A percentile compares a stretch with the other conserved stretches of the same genome.
Conservation (phyloP, 1,140 invertebrate species). For the Lineus longissimus region DNA sequence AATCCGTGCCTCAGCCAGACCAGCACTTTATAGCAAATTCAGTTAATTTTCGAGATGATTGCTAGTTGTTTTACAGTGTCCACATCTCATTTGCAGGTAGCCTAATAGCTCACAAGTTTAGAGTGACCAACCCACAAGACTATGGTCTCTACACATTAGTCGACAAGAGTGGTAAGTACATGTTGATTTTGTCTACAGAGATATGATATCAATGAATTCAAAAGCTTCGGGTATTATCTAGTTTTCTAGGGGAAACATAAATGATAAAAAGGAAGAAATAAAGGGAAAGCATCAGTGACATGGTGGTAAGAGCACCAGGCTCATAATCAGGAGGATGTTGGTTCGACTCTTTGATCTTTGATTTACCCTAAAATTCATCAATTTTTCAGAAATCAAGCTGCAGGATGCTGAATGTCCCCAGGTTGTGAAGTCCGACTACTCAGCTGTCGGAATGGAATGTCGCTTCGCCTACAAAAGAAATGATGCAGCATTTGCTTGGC, state of each 20-base stretch:
- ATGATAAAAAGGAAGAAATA: background rate
- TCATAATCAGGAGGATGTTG: too few relatives aligned
- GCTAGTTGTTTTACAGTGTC: background rate
- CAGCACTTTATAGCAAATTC: too few relatives aligned
- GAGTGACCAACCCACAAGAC: constrained; percentile 92
- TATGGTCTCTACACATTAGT: constrained; percentile 89
- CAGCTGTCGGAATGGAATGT: constrained; percentile 71
- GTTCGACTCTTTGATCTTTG: background rate
- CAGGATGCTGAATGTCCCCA: constrained; percentile 87
- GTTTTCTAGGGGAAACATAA: too few relatives aligned
- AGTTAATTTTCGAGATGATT: too few relatives aligned
- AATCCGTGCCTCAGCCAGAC: too few relatives aligned
- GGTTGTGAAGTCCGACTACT: constrained; percentile 66
- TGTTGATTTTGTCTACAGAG: too few relatives aligned
- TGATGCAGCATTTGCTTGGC: constrained; percentile 96
- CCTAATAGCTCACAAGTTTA: constrained; percentile 86
- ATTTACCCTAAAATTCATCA: constrained; percentile 9
- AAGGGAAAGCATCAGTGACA: background rate
- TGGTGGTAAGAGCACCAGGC: too few relatives aligned
- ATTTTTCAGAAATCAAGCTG: constrained; percentile 74
- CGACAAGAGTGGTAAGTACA: constrained; percentile 78
- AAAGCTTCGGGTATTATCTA: too few relatives aligned
- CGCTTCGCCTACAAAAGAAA: constrained; percentile 91
- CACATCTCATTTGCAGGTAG: constrained; percentile 54
- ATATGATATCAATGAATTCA: too few relatives aligned